phyloP scores from a whole-genome alignment of 2,113 vertebrate genomes.

The Sus scrofa region DNA sequence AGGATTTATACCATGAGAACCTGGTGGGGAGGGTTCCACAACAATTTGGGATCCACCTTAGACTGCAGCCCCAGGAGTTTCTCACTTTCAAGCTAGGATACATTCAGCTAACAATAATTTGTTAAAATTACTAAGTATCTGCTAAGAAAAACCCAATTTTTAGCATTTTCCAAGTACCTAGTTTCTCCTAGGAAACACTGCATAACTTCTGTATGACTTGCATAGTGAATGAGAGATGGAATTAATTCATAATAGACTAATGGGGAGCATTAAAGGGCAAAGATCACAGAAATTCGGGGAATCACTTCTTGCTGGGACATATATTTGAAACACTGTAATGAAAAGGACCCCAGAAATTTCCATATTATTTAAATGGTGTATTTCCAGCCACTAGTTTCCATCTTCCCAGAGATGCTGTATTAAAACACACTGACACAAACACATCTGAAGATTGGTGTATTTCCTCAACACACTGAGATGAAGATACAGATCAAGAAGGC shows the following conservation, averaged over 20 bases:
- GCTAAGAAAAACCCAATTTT: neutral
- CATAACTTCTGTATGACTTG: neutral
- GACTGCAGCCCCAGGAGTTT: neutral
- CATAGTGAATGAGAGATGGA: neutral
- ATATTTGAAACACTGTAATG: neutral
- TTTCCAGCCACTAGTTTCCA: neutral
- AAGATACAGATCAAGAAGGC: neutral
- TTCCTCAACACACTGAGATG: neutral
- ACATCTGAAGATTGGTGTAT: neutral
- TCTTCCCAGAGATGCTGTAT: neutral
- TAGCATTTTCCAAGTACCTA: neutral
- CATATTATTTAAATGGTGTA: neutral
- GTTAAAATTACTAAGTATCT: neutral
- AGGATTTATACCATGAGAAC: neutral
- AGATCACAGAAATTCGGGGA: neutral
- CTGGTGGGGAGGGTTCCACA: neutral
- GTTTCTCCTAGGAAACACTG: neutral
- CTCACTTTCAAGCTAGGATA: neutral
- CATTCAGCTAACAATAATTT: rapidly evolving
- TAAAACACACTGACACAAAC: neutral
- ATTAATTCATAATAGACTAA: neutral
- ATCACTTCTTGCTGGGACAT: neutral
- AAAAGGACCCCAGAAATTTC: neutral
- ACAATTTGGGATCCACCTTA: neutral
- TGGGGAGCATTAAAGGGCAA: neutral